A percentile compares a stretch with the other conserved stretches of the same genome.
Conservation (phyloP, 1,140 invertebrate genomes). For the Charaxes varanes region DNA sequence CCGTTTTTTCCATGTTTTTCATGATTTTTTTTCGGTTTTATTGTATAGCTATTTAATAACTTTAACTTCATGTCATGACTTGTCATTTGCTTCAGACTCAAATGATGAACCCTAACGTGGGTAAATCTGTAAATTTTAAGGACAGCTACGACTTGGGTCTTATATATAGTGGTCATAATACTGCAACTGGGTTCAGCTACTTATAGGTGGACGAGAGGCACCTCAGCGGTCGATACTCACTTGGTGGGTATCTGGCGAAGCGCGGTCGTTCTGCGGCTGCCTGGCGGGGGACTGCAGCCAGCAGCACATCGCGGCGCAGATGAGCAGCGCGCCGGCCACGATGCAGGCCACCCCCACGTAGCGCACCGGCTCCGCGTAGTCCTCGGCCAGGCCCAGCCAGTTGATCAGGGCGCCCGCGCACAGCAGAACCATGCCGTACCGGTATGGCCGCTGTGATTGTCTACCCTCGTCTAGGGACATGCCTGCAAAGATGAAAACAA, state of each 20-base stretch:
- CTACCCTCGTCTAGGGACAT: conserved; percentile 79
- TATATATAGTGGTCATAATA: no score
- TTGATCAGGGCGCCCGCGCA: conserved; percentile 85
- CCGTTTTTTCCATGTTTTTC: no score
- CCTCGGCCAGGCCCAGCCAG: conserved; percentile 84
- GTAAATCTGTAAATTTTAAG: no score
- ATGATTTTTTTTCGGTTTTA: no score
- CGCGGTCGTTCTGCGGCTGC: conserved; percentile 57
- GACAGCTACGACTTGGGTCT: no score
- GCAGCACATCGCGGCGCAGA: conserved; percentile 85
- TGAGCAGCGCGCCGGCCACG: conserved; percentile 81
- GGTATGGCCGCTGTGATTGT: conserved; percentile 80
- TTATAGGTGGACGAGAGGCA: no score
- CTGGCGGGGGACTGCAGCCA: conserved; percentile 80
- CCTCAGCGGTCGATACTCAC: conserved; percentile 30
- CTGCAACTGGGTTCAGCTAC: no score
- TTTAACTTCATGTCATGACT: no score
- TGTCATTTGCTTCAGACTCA: no score
- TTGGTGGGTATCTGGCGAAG: conserved; percentile 66
- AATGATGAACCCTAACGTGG: no score
- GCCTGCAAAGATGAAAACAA: conserved; percentile 68
- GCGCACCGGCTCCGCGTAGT: conserved; percentile 81
- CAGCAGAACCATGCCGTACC: conserved; percentile 83
- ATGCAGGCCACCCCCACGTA: conserved; percentile 85
- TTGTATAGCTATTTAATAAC: no score